These are phyloP conservation scores for Andricus quercusramuli DNA, from an alignment of 2,888 invertebrate genomes.

Conservation along the genomic window DNA sequence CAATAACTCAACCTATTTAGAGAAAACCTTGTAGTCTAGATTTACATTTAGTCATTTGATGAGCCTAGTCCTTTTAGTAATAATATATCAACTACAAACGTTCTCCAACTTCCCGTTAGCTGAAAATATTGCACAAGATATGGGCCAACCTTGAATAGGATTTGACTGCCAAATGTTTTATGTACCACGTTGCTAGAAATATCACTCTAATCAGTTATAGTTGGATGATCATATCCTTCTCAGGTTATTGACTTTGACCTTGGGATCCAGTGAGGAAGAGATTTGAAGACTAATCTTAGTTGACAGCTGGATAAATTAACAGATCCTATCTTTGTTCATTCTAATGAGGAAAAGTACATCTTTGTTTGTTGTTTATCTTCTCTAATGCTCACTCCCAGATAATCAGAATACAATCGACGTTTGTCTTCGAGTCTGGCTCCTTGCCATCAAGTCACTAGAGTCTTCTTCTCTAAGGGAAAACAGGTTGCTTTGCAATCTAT, in stretches of 20 bases:
- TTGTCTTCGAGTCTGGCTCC: background rate
- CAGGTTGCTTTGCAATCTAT: background rate
- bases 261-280: background rate
- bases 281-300: background rate
- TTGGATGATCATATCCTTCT: background rate
- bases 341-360: background rate
- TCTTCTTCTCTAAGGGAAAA: background rate
- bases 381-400: background rate
- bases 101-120: background rate
- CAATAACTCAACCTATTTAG: conserved; percentile 22
- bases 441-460: background rate
- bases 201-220: conserved; percentile 7
- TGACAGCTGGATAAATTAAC: background rate
- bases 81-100: background rate
- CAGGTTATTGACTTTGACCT: conserved; percentile 24
- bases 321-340: background rate
- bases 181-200: background rate
- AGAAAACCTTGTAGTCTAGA: background rate
- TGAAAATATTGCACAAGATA: background rate
- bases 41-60: background rate
- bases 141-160: conserved; percentile 13
- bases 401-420: background rate
- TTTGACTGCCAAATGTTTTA: background rate
- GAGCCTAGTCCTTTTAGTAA: background rate
- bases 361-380: background rate